Percentiles rank a stretch among this genome's conserved stretches.
Evolutionary conservation across 30 jellyfish, hydroid and myxozoan genomes (phyloP).

Genomic region (Chrysaora quinquecirrha): DNA sequence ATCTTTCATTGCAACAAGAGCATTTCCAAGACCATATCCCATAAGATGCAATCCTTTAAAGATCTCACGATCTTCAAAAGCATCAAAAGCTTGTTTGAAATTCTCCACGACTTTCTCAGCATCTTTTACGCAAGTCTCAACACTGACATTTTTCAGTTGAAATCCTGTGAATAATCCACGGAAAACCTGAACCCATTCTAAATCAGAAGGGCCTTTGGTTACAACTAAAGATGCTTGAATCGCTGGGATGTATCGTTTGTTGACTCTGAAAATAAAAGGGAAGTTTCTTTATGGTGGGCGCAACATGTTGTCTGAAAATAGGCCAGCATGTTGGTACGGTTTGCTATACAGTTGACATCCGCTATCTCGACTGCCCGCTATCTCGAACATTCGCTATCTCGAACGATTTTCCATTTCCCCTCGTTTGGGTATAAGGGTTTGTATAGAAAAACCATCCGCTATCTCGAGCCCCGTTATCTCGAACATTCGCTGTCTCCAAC

Average conservation of each 20-base stretch:
- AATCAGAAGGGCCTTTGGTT: constrained; percentile 75
- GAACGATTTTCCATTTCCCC: too few relatives aligned
- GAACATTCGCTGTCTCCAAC: too few relatives aligned
- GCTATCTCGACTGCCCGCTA: too few relatives aligned
- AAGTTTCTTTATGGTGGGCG: too few relatives aligned
- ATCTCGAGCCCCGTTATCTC: too few relatives aligned
- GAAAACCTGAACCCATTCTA: constrained; percentile 93
- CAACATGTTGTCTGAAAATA: too few relatives aligned
- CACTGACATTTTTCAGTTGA: constrained; percentile 62
- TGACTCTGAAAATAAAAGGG: constrained; percentile 55
- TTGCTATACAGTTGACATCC: too few relatives aligned
- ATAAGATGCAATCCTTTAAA: constrained; percentile 80
- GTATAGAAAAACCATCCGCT: too few relatives aligned
- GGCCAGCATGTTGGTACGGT: too few relatives aligned
- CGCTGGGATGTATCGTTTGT: constrained; percentile 86
- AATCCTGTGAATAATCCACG: constrained; percentile 94
- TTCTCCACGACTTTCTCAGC: constrained; percentile 64
- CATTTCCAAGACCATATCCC: constrained; percentile 81
- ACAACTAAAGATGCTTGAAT: constrained; percentile 63
- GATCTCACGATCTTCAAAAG: constrained; percentile 85
- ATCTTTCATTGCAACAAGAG: constrained; percentile 69
- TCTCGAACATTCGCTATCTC: too few relatives aligned
- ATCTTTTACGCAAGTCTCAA: constrained; percentile 89
- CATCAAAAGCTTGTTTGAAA: constrained; percentile 75
- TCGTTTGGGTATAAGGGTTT: too few relatives aligned